phyloP scores from a whole-genome alignment of 1,140 invertebrate genomes.

The Drosophila ironensis region DNA sequence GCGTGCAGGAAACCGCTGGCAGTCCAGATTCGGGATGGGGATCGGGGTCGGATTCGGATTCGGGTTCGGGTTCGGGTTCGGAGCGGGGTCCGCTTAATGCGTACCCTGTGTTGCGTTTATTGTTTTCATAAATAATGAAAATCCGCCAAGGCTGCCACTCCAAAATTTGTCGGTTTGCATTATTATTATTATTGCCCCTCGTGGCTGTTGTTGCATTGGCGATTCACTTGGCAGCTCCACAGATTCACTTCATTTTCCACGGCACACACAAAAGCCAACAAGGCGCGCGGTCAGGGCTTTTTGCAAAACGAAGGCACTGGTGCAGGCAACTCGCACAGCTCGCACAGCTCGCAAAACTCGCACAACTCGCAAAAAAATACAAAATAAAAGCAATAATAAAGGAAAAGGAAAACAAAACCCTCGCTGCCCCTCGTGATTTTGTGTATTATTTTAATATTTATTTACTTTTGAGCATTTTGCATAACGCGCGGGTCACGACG shows the following conservation, averaged over 20 bases:
- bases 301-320: slow-evolving; percentile 27
- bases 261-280: slow-evolving; percentile 50
- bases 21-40: slow-evolving; percentile 13
- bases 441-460: slow-evolving; percentile 81
- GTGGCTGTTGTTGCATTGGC: slow-evolving; percentile 47
- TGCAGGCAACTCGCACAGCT: too few relatives aligned
- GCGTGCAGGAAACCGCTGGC: slow-evolving; percentile 69
- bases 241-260: slow-evolving; percentile 79
- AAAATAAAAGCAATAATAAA: too few relatives aligned
- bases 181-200: slow-evolving; percentile 61
- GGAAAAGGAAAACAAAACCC: background rate
- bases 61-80: background rate
- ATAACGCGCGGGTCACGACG: slow-evolving; percentile 81
- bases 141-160: slow-evolving; percentile 17
- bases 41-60: background rate
- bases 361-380: too few relatives aligned
- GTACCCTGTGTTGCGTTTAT: slow-evolving; percentile 76
- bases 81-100: slow-evolving; percentile 47
- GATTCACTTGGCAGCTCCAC: slow-evolving; percentile 63
- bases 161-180: slow-evolving; percentile 74
- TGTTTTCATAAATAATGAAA: slow-evolving; percentile 77
- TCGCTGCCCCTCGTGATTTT: slow-evolving; percentile 45
- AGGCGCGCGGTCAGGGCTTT: slow-evolving; percentile 23
- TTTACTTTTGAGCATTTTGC: slow-evolving; percentile 80
- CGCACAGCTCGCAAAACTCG: too few relatives aligned